Conservation (phyloP, 2,888 invertebrate genomes). For the Idaea aversata region DNA sequence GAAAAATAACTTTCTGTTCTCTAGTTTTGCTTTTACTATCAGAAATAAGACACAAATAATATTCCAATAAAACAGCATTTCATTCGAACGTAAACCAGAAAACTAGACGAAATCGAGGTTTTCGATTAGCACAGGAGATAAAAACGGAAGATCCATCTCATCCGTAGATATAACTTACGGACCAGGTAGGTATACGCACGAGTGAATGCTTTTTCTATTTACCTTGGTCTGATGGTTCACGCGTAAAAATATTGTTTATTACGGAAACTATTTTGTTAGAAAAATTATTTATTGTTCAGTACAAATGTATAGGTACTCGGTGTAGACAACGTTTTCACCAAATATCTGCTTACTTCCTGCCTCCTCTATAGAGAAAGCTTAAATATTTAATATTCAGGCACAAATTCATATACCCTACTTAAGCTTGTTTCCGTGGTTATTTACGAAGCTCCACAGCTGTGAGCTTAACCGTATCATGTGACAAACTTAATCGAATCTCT, state of each 20-base stretch:
- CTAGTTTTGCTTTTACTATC: background rate
- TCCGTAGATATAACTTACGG: constrained; percentile 6
- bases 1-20: background rate
- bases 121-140: constrained; percentile 18
- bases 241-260: constrained; percentile 3
- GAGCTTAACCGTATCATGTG: background rate
- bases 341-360: background rate
- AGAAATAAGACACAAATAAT: background rate
- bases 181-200: background rate
- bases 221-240: constrained; percentile 2
- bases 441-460: background rate
- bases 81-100: constrained; percentile 3
- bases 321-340: background rate
- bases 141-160: constrained; percentile 16
- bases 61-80: background rate
- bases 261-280: background rate
- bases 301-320: constrained; percentile 1
- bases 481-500: background rate
- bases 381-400: background rate
- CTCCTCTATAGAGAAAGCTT: background rate
- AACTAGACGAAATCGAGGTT: constrained; percentile 14
- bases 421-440: background rate
- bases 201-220: background rate
- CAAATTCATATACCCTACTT: background rate
- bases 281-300: constrained; percentile 3